Evolutionary conservation across 2,888 invertebrate species (phyloP), one percentile per base, ranked within the genome.

Genomic region (Eubasilissa splendida): DNA sequence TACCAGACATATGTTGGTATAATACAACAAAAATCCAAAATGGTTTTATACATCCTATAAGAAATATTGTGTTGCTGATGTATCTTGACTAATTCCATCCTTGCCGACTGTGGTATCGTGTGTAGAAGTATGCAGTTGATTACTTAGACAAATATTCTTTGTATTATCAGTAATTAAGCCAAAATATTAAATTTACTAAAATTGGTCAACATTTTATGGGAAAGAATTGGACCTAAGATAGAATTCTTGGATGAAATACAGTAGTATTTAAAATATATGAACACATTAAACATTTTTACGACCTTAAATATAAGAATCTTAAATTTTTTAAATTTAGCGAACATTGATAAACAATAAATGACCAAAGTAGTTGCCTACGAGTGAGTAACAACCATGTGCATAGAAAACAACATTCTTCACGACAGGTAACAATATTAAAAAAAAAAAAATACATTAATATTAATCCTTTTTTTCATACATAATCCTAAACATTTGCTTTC

Each of bases 351-450:
- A 63, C 33, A 63, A 33, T 33, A 63, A 12, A 63, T 42, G 63
- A 63, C 63, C 31, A 63, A 63, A 31, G 11, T 42, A 63, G 42
- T 33, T 12, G 63, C 63, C 63, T 33, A 63, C 63, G 4, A 42
- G 63, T 63, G 63, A 63, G 63, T 63, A 63, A 63, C 63, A 63
- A 63, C 63, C 63, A 63, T 33, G 63, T 63, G 63, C 63, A 63
- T 63, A 63, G 42, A 63, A 12, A 63, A 63, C 63, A 63, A 63
- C 63, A 63, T 63, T 12, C 63, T 42, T 42, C 42, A 42, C 22
- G 42, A 63, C 12, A 12, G 42, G 63, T 63, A 63, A 63, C 63
- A 63, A 63, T 63, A 31, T 63, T 63, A 31, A 7, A 63, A 63
- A 33, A 63, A 63, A 33, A 63, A 63, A 12, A 63, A 63, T 9